Conservation (phyloP, 1,140 invertebrate genomes). For the Meloidogyne exigua region DNA sequence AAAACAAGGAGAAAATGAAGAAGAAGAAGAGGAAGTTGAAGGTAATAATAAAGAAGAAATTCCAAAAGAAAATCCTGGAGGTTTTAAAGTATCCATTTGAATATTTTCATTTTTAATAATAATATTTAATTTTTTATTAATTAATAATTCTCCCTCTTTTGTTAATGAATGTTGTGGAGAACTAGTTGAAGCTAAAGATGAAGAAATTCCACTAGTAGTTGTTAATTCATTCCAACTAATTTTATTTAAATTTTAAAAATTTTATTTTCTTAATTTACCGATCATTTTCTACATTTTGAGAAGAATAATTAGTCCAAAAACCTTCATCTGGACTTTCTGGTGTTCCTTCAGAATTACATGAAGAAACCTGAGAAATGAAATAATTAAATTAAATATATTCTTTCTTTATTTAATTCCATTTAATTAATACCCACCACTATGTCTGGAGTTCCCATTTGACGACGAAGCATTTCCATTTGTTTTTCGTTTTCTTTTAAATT, state of each 20-base stretch:
- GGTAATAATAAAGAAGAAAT: neutral
- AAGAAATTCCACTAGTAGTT: neutral
- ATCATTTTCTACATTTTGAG: neutral
- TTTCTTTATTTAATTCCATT: too few species aligned
- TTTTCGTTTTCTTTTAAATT: neutral
- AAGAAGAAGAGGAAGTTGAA: constrained; percentile 5
- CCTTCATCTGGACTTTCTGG: constrained; percentile 30
- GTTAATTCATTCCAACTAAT: constrained; percentile 10
- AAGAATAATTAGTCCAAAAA: constrained; percentile 22
- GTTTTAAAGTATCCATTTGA: constrained; percentile 56
- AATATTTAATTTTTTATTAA: neutral
- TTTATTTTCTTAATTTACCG: too few species aligned
- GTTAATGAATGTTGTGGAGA: neutral
- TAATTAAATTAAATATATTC: neutral
- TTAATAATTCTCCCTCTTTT: neutral
- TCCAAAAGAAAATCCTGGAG: constrained; percentile 37
- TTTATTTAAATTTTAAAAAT: neutral
- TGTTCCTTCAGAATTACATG: constrained; percentile 62
- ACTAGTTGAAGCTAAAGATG: constrained; percentile 5
- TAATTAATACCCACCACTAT: constrained; percentile 40
- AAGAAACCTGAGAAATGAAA: constrained; percentile 42
- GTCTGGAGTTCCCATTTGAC: constrained; percentile 55
- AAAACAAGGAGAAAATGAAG: neutral
- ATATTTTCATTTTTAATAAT: neutral
- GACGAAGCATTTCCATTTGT: constrained; percentile 31